A percentile compares a stretch with the other conserved stretches of the same genome.
These are phyloP conservation scores for Eupithecia subumbrata DNA, from an alignment of 2,888 invertebrate species.

Conservation along the genomic window DNA sequence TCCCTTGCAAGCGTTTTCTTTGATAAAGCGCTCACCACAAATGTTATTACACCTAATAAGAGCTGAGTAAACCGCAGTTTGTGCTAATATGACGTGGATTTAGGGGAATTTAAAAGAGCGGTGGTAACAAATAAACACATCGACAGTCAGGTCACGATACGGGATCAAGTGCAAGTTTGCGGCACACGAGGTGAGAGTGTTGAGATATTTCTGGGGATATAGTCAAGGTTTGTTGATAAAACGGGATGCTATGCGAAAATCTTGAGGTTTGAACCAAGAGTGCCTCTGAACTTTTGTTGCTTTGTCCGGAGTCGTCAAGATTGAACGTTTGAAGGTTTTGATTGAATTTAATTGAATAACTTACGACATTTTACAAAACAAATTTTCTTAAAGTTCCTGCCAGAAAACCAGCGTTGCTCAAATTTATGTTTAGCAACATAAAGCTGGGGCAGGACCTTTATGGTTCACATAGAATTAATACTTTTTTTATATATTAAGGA, in stretches of 20 bases:
- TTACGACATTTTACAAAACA: not conserved
- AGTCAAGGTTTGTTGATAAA: not conserved
- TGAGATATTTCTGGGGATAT: conserved; percentile 32
- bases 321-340: not conserved
- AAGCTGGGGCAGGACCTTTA: too few relatives aligned
- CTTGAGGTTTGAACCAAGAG: not conserved
- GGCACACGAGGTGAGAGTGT: conserved; percentile 51
- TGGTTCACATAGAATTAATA: too few relatives aligned
- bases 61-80: conserved; percentile 40
- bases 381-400: too few relatives aligned
- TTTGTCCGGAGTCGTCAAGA: too few relatives aligned
- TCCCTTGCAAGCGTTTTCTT: conserved; percentile 2
- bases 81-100: conserved; percentile 52
- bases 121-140: conserved; percentile 78
- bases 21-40: conserved; percentile 36
- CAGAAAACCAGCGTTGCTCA: too few relatives aligned
- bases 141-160: conserved; percentile 78
- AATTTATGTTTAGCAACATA: too few relatives aligned
- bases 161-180: conserved; percentile 76
- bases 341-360: too few relatives aligned
- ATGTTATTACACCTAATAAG: conserved; percentile 33
- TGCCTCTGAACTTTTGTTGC: not conserved
- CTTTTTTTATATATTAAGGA: too few relatives aligned
- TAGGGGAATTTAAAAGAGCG: conserved; percentile 59
- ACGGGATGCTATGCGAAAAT: not conserved